Evolutionary conservation across 2,797 vertebrate genomes (phyloP).

Genomic region (Spinus olivaceus): DNA sequence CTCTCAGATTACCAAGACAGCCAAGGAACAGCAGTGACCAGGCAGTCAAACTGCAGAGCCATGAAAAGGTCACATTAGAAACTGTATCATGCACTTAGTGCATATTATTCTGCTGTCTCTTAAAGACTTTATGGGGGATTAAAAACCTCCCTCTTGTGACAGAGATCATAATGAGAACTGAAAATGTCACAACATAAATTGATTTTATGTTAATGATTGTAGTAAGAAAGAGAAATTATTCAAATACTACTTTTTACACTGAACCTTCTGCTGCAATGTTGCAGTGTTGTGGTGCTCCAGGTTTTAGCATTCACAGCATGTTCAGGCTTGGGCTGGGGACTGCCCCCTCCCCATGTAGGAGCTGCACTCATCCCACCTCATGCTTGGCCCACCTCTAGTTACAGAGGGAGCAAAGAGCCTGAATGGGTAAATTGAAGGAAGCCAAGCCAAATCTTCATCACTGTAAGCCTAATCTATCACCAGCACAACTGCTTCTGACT

Average conservation of each 20-base stretch:
- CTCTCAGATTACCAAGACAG: not conserved
- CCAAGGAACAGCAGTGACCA: constrained; percentile 22
- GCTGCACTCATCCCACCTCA: not conserved
- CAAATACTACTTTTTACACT: not conserved
- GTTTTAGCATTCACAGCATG: not conserved
- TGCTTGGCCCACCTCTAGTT: not conserved
- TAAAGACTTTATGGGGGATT: constrained; percentile 49
- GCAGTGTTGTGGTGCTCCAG: not conserved
- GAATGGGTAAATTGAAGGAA: not conserved
- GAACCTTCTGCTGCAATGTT: not conserved
- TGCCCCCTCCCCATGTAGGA: not conserved
- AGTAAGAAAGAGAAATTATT: constrained; percentile 15
- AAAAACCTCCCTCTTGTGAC: constrained; percentile 49
- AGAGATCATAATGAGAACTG: constrained; percentile 59
- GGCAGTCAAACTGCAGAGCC: constrained; percentile 21
- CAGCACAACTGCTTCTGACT: not conserved
- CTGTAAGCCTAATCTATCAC: not conserved
- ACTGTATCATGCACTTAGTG: constrained; percentile 46
- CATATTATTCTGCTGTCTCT: constrained; percentile 45
- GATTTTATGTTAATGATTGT: constrained; percentile 62
- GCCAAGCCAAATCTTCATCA: not conserved
- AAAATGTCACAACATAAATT: constrained; percentile 67
- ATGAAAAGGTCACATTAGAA: constrained; percentile 61
- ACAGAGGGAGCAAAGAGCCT: not conserved
- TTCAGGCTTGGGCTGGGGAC: not conserved